Conservation (phyloP, 2,797 vertebrate genomes). For the Emys orbicularis region DNA sequence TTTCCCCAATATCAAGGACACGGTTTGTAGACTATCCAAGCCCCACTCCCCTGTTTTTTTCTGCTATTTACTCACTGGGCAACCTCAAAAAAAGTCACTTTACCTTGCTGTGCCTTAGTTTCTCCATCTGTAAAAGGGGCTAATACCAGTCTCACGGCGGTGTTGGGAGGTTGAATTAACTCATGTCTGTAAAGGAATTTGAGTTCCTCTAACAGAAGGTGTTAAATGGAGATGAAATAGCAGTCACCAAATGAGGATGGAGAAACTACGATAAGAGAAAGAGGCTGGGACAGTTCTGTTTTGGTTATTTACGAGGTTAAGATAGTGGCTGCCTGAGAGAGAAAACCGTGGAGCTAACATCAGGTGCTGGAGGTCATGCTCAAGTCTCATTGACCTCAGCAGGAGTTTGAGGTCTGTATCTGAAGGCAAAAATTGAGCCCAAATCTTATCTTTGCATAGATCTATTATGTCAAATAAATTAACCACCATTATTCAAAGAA, state of each 20-base stretch:
- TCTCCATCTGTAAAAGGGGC: slow-evolving; percentile 48
- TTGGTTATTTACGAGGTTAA: not conserved
- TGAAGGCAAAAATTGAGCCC: not conserved
- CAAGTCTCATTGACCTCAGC: not conserved
- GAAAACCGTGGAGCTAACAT: not conserved
- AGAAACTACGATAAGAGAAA: not conserved
- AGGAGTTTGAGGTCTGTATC: not conserved
- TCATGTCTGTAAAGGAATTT: not conserved
- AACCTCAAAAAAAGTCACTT: slow-evolving; percentile 6
- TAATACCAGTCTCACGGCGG: not conserved
- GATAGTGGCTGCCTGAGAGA: not conserved
- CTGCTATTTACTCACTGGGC: not conserved
- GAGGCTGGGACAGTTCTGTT: not conserved
- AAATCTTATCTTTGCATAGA: not conserved
- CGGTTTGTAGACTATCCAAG: slow-evolving; percentile 43
- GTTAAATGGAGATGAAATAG: not conserved
- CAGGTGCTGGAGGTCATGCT: not conserved
- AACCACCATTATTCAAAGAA: not conserved
- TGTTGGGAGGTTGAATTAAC: not conserved
- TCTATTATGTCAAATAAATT: not conserved
- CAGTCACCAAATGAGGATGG: not conserved
- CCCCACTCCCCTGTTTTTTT: not conserved
- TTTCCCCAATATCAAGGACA: slow-evolving; percentile 41
- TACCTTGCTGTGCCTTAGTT: no score
- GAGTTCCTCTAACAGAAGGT: not conserved